Evolutionary conservation across 2,113 vertebrate species (phyloP).

Genomic region (Heterotilapia buettikoferi): DNA sequence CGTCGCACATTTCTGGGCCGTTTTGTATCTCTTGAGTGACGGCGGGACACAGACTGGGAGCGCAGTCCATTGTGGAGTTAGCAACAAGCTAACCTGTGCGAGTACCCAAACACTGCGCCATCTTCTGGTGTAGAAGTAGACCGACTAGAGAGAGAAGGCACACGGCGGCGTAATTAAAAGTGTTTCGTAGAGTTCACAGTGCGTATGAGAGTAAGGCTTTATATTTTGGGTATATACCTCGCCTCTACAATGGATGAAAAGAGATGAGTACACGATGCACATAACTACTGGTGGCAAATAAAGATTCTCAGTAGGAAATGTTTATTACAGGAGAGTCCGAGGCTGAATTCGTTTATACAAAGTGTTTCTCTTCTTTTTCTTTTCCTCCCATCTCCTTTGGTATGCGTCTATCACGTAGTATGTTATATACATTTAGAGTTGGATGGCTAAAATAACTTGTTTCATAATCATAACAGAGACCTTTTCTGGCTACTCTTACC

Average conservation of each 20-base stretch:
- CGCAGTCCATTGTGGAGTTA: slow-evolving; percentile 43
- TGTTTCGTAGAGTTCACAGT: background rate
- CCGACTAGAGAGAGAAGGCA: background rate
- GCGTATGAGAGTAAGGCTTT: background rate
- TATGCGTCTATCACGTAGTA: background rate
- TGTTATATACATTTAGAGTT: background rate
- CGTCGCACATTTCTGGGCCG: background rate
- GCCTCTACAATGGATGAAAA: background rate
- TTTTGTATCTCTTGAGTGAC: background rate
- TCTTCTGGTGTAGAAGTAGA: background rate
- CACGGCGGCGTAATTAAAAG: background rate
- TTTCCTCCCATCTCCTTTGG: background rate
- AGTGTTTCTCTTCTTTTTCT: background rate
- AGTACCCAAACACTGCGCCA: background rate
- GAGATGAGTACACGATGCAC: background rate
- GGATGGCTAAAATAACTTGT: background rate
- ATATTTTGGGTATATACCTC: background rate
- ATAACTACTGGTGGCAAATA: background rate
- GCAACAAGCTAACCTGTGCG: background rate
- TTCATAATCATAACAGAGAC: background rate
- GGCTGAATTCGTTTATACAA: background rate
- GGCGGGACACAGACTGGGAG: background rate
- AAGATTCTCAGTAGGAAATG: background rate
- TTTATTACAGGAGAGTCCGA: background rate
- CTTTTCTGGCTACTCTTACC: background rate